Percentiles rank a stretch among this genome's conserved stretches.
phyloP scores from a whole-genome alignment of 2,888 invertebrate genomes.

The Neocrepidodera transversa region DNA sequence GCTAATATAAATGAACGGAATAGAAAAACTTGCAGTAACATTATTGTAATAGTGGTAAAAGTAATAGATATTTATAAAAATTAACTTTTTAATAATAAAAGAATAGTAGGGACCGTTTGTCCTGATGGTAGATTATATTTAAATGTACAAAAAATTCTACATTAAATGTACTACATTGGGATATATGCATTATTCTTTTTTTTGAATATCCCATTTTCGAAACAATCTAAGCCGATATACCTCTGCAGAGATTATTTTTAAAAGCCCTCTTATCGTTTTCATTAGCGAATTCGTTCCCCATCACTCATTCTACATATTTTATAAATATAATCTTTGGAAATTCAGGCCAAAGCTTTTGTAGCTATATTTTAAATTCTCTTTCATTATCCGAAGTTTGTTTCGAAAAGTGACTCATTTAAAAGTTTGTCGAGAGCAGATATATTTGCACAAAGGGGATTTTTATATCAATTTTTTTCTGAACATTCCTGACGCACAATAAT shows the following conservation, averaged over 20 bases:
- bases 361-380: conserved; percentile 43
- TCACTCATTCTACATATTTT: conserved; percentile 43
- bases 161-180: background rate
- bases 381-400: conserved; percentile 42
- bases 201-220: background rate
- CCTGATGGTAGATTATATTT: no score
- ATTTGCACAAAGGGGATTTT: conserved; percentile 43
- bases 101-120: no score
- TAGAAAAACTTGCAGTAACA: no score
- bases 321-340: conserved; percentile 43
- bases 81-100: no score
- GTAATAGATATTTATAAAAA: no score
- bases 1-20: no score
- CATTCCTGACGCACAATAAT: conserved; percentile 32
- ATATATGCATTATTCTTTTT: background rate
- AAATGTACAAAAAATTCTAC: no score
- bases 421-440: conserved; percentile 41
- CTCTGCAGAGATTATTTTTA: conserved; percentile 23
- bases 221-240: conserved; percentile 16
- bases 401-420: conserved; percentile 42
- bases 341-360: conserved; percentile 39
- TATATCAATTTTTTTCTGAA: conserved; percentile 37
- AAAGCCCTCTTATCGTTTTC: conserved; percentile 31
- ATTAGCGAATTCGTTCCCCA: conserved; percentile 37
- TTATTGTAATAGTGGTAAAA: no score